Evolutionary conservation across 2,797 vertebrate genomes (phyloP).

Genomic region (Darevskia nairensis): DNA sequence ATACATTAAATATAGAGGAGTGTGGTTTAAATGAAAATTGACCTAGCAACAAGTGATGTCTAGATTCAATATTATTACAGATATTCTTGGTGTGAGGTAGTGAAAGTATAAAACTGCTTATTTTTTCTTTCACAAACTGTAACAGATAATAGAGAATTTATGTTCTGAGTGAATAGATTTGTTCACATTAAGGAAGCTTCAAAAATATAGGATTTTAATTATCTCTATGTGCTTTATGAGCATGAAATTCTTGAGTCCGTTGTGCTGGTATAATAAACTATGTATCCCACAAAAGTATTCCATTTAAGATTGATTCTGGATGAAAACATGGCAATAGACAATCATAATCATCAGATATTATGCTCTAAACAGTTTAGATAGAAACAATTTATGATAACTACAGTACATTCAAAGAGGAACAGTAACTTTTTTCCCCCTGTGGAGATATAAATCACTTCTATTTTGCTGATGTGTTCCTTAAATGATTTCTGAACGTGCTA

Average conservation of each 20-base stretch:
- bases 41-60: slow-evolving; percentile 21
- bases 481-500: not conserved
- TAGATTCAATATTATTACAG: not conserved
- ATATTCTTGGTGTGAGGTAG: slow-evolving; percentile 2
- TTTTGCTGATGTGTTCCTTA: not conserved
- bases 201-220: not conserved
- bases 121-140: slow-evolving; percentile 15
- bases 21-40: not conserved
- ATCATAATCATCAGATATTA: not conserved
- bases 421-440: not conserved
- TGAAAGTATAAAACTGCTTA: not conserved
- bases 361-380: not conserved
- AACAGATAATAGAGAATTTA: slow-evolving; percentile 2
- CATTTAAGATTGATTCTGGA: not conserved
- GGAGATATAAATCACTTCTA: not conserved
- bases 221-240: not conserved
- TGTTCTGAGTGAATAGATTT: not conserved
- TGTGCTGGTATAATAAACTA: not conserved
- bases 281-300: not conserved
- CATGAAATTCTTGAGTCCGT: not conserved
- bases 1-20: not conserved
- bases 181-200: slow-evolving; percentile 22
- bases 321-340: slow-evolving; percentile 9
- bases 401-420: slow-evolving; percentile 7
- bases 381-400: not conserved